Base-by-base conservation (phyloP, 2,113 vertebrate species). In the Alaudala cheleensis region DNA sequence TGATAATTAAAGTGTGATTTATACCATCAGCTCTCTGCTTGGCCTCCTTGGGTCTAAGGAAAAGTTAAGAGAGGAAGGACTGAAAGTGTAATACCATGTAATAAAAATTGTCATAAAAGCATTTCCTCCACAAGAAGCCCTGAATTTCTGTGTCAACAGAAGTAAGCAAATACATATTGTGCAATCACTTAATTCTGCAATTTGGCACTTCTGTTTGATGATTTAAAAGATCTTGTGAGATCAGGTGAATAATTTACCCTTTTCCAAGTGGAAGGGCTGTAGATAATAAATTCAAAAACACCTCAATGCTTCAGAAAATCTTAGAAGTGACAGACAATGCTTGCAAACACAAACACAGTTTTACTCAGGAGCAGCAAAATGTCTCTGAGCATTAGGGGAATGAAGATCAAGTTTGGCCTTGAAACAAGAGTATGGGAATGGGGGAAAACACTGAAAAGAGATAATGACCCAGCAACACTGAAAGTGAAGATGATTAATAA, bases 101-200 rank as follows among this genome's bases (percentile, higher is more conserved):
- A 72, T 76, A 92, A 93, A 95, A 85, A 53, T 29, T 33, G 40
- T 61, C 40, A 76, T 91, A 67, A 78, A 91, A 87, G 49, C 53
- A 67, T 87, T 93, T 89, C 49, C 24, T 94, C 11, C 64, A 29
- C 56, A 86, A 79, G 79, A 93, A 96, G 71, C 22, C 20, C 61
- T 89, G 72, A 65, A 87, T 87, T 91, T 93, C n/a, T 85, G 20
- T 65, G 79, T 82, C 85, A 85, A 77, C 26, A 82, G 29, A 85
- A 88, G 45, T 23, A 88, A 93, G 70, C 33, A 87, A 88, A 94
- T 58, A 85, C 9, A 39, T 51, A 54, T 6, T 70, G 29, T 81
- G 56, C 51, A 73, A 82, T 73, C n/a, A 62, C 42, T 26, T 77
- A 33, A 56, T 49, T 83, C 42, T 70, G 34, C 15, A 37, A 33